Evolutionary conservation across 2,797 vertebrate species (phyloP).

Genomic region (Tolypeutes matacus): DNA sequence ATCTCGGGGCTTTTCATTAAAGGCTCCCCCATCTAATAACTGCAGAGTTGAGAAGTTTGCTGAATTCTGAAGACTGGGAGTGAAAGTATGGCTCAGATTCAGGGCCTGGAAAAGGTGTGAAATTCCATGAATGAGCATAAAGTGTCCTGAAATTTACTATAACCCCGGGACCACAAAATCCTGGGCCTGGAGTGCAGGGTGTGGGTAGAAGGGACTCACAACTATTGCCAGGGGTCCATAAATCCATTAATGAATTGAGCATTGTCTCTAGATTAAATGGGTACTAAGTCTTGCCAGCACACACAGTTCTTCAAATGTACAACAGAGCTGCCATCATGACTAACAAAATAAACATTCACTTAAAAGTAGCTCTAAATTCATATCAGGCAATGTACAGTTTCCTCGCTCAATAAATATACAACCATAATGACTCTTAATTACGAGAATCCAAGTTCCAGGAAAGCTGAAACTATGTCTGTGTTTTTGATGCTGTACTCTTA

Average conservation of each 20-base stretch:
- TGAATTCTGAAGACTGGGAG: conserved; percentile 13
- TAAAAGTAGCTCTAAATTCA: conserved; percentile 33
- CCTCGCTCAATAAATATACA: neutral
- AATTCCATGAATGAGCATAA: neutral
- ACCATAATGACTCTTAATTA: neutral
- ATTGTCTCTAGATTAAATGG: neutral
- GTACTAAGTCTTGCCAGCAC: neutral
- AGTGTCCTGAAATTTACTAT: neutral
- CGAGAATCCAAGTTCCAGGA: neutral
- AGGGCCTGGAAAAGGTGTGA: neutral
- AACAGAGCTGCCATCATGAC: neutral
- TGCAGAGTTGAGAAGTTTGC: neutral
- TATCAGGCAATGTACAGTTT: neutral
- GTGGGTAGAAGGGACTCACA: neutral
- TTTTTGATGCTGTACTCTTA: neutral
- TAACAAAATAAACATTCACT: neutral
- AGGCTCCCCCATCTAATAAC: neutral
- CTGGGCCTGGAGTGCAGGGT: neutral
- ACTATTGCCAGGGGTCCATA: neutral
- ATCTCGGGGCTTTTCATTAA: neutral
- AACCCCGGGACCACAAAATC: neutral
- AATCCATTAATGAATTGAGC: neutral
- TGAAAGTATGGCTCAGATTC: conserved; percentile 3
- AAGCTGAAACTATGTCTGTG: neutral
- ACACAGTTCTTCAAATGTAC: neutral